Evolutionary conservation across 2,797 vertebrate genomes (phyloP).

Genomic region (Pyrocephalus nanus): DNA sequence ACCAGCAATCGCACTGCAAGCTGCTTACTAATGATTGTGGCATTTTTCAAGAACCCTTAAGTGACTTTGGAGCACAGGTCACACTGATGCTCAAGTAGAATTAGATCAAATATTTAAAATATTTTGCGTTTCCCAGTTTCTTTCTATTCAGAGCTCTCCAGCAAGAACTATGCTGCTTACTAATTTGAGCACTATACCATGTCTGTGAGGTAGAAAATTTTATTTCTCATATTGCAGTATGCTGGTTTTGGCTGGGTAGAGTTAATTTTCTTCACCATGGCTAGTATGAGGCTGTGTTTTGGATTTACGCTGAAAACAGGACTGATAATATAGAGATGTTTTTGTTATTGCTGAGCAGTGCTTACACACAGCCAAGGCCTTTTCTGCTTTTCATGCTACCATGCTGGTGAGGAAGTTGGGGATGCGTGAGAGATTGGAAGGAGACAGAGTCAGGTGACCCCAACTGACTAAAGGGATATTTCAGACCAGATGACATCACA

Average conservation of each 20-base stretch:
- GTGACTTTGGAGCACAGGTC: background rate
- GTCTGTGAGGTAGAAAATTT: background rate
- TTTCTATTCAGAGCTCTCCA: background rate
- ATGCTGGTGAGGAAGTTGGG: background rate
- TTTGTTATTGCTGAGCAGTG: background rate
- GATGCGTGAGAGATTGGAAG: background rate
- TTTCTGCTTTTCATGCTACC: background rate
- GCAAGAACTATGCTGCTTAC: background rate
- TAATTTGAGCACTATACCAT: background rate
- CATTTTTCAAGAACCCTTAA: constrained; percentile 8
- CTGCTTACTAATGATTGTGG: background rate
- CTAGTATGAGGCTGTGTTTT: background rate
- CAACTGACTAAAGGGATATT: background rate
- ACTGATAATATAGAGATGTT: background rate
- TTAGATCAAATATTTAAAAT: constrained; percentile 1
- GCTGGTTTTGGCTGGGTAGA: background rate
- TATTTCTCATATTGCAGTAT: background rate
- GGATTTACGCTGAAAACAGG: background rate
- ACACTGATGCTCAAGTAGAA: background rate
- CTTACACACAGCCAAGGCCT: background rate
- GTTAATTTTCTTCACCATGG: background rate
- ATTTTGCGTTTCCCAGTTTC: background rate
- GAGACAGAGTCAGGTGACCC: background rate
- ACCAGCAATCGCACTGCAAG: background rate
- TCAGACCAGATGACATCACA: background rate